A percentile compares a stretch with the other conserved stretches of the same genome.
phyloP scores from a whole-genome alignment of 2,797 vertebrate species.

The Peromyscus nudipes region DNA sequence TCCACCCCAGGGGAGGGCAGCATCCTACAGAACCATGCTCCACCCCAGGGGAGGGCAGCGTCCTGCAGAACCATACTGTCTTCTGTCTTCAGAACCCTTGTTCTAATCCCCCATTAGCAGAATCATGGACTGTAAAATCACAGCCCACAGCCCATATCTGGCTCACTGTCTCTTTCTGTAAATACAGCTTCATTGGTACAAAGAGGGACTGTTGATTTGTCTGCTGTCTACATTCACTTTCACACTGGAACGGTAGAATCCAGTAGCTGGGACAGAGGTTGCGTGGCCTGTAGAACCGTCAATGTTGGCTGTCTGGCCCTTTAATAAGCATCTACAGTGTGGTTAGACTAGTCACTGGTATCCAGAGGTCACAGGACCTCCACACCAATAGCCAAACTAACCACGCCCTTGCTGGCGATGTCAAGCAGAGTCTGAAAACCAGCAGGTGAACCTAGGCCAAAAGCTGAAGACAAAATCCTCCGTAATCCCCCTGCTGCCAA shows the following conservation, averaged over 20 bases:
- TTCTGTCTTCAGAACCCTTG: neutral
- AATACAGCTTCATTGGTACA: neutral
- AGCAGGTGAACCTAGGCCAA: neutral
- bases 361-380: neutral
- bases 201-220: neutral
- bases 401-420: no score
- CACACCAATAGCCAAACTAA: no score
- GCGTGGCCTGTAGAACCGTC: neutral
- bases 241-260: neutral
- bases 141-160: neutral
- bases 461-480: neutral
- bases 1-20: neutral
- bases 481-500: neutral
- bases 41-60: neutral
- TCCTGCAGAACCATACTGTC: neutral
- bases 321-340: neutral
- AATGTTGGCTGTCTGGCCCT: neutral
- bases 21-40: no score
- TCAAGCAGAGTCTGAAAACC: neutral
- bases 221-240: neutral
- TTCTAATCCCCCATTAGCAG: neutral
- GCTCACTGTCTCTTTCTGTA: neutral
- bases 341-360: neutral
- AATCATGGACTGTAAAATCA: neutral
- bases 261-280: neutral